Conservation (phyloP, 2,888 invertebrate genomes). For the Agrotis puta region DNA sequence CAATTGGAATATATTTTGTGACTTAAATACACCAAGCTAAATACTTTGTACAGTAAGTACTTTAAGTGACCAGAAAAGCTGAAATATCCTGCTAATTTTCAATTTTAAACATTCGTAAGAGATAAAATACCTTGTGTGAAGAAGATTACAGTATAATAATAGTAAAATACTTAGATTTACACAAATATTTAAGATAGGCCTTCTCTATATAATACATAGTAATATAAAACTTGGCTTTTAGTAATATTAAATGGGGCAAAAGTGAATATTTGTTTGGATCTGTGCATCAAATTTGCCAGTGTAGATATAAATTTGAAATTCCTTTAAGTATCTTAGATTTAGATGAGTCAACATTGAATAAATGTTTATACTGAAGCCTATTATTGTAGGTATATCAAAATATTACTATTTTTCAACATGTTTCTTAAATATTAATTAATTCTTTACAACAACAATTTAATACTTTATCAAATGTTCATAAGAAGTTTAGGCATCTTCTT, state of each 20-base stretch:
- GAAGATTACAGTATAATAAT: constrained; percentile 31
- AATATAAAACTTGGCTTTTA: constrained; percentile 32
- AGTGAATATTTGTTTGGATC: constrained; percentile 12
- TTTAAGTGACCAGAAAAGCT: constrained; percentile 16
- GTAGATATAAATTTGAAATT: constrained; percentile 1
- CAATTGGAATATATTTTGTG: constrained; percentile 19
- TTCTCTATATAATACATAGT: constrained; percentile 7
- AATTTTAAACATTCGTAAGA: constrained; percentile 21
- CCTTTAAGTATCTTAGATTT: neutral
- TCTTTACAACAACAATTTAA: constrained; percentile 50
- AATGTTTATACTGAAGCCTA: constrained; percentile 12
- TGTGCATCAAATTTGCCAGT: constrained; percentile 18
- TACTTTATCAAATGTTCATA: constrained; percentile 52
- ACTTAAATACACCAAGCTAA: constrained; percentile 2
- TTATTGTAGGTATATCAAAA: constrained; percentile 16
- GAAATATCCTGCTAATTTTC: constrained; percentile 1
- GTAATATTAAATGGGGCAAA: neutral
- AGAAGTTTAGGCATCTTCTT: constrained; percentile 49
- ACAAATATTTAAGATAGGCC: constrained; percentile 27
- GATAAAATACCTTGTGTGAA: constrained; percentile 50
- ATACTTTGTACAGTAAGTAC: constrained; percentile 32
- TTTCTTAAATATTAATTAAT: constrained; percentile 22
- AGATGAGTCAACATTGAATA: constrained; percentile 16
- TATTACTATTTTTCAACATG: constrained; percentile 29
- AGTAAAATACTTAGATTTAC: constrained; percentile 34